Conservation (phyloP, 2,113 vertebrate species). For the Desmodus rotundus region DNA sequence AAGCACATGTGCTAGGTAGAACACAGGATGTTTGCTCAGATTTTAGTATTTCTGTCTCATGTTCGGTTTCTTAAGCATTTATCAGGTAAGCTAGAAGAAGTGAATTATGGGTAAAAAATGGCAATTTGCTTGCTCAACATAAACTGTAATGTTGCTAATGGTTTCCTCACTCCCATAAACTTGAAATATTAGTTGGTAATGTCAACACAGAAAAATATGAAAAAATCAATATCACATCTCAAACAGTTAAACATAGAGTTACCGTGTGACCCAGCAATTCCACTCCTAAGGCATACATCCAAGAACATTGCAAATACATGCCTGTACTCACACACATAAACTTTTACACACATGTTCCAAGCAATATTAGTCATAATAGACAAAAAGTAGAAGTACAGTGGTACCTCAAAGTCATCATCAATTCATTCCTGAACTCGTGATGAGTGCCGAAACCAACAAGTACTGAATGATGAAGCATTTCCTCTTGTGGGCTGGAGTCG, state of each 20-base stretch:
- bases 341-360: background rate
- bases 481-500: no score
- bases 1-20: background rate
- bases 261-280: background rate
- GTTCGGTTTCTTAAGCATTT: background rate
- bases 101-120: background rate
- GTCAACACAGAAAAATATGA: background rate
- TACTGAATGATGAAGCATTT: no score
- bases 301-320: background rate
- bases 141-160: background rate
- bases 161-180: background rate
- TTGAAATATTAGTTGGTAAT: background rate
- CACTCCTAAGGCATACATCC: background rate
- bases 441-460: no score
- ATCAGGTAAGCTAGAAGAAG: background rate
- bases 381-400: background rate
- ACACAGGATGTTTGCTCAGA: background rate
- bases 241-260: background rate
- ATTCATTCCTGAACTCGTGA: no score
- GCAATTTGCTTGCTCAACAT: background rate
- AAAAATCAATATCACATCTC: background rate
- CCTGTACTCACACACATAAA: background rate
- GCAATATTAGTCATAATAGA: background rate
- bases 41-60: background rate
- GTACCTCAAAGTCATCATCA: no score